Evolutionary conservation across 2,888 invertebrate genomes (phyloP).

Genomic region (Panorpa germanica): DNA sequence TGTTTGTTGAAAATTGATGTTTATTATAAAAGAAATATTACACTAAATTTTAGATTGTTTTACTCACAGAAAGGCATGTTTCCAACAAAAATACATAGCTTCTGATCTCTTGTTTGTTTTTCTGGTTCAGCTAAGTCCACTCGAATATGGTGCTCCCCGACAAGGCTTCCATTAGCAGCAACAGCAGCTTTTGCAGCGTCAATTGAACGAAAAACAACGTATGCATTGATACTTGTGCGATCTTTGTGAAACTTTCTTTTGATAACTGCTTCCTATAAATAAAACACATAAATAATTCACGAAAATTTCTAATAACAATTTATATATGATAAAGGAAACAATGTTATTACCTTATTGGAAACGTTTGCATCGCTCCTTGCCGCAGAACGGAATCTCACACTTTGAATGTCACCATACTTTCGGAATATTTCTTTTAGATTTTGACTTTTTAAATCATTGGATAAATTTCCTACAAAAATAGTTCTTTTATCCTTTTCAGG

Average conservation of each 20-base stretch:
- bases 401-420: constrained; percentile 16
- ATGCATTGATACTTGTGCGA: constrained; percentile 19
- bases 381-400: constrained; percentile 20
- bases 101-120: constrained; percentile 11
- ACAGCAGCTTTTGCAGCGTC: constrained; percentile 18
- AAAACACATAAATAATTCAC: too few species aligned
- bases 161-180: constrained; percentile 18
- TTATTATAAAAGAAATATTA: background rate
- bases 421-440: constrained; percentile 17
- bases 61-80: constrained; percentile 22
- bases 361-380: too few species aligned
- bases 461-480: constrained; percentile 23
- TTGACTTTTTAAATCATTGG: constrained; percentile 16
- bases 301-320: too few species aligned
- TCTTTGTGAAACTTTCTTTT: constrained; percentile 19
- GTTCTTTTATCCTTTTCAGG: constrained; percentile 15
- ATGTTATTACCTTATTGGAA: too few species aligned
- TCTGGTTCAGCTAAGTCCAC: constrained; percentile 16
- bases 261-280: constrained; percentile 16
- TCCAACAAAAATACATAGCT: constrained; percentile 21
- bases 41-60: background rate
- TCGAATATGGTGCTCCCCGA: constrained; percentile 19
- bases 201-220: constrained; percentile 17
- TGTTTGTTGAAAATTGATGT: too few species aligned
- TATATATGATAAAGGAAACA: too few species aligned